Conservation (phyloP, 2,888 invertebrate species). For the Agonum fuliginosum region DNA sequence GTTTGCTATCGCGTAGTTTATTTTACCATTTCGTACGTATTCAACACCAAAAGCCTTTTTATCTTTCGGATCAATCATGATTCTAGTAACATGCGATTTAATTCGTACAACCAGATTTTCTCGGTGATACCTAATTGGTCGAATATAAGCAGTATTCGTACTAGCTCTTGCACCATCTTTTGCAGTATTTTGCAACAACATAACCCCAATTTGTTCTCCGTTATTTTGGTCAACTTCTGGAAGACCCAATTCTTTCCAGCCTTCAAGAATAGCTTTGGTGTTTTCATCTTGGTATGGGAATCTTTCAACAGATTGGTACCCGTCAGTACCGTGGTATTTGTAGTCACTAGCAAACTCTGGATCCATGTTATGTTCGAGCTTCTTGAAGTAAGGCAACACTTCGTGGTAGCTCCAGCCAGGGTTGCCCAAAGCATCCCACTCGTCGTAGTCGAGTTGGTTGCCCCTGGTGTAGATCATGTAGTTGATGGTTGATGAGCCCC, state of each 20-base stretch:
- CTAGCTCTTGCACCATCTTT: slow-evolving; percentile 78
- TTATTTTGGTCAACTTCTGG: slow-evolving; percentile 77
- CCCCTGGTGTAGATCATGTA: slow-evolving; percentile 81
- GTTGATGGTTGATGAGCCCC: slow-evolving; percentile 81
- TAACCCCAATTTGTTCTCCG: slow-evolving; percentile 77
- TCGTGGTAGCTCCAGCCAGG: slow-evolving; percentile 79
- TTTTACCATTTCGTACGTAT: slow-evolving; percentile 73
- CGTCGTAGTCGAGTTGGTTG: slow-evolving; percentile 78
- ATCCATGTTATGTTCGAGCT: slow-evolving; percentile 79
- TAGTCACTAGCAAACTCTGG: slow-evolving; percentile 74
- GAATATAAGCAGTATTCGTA: slow-evolving; percentile 80
- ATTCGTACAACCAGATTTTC: slow-evolving; percentile 75
- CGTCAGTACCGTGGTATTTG: slow-evolving; percentile 77
- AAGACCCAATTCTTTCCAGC: slow-evolving; percentile 79
- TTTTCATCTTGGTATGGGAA: slow-evolving; percentile 79
- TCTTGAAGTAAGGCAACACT: slow-evolving; percentile 82
- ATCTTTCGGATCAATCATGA: slow-evolving; percentile 76
- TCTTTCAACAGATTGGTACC: slow-evolving; percentile 80
- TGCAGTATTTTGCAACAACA: slow-evolving; percentile 79
- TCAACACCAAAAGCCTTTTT: slow-evolving; percentile 75
- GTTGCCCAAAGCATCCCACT: slow-evolving; percentile 79
- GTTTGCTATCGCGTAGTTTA: slow-evolving; percentile 72
- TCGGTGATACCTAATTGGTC: slow-evolving; percentile 77
- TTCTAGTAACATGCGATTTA: slow-evolving; percentile 75
- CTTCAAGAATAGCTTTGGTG: slow-evolving; percentile 76